Conservation (phyloP, 2,888 invertebrate species). For the Macrophya alboannulata region DNA sequence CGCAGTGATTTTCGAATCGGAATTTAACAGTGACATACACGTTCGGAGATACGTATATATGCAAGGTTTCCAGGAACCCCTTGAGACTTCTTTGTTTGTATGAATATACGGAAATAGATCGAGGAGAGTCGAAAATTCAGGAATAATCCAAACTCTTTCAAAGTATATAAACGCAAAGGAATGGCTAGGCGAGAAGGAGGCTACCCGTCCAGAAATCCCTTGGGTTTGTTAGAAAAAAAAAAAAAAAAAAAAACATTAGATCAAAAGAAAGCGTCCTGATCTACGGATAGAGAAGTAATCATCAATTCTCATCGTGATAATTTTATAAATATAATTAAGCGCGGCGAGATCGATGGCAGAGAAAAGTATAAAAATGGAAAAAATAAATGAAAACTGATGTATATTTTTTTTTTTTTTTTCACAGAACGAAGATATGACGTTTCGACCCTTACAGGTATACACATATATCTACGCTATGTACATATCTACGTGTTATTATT, state of each 20-base stretch:
- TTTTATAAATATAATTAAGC: neutral
- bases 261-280: neutral
- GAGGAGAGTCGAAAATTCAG: conserved; percentile 17
- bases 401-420: neutral
- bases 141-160: conserved; percentile 33
- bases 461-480: neutral
- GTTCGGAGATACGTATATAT: neutral
- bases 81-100: neutral
- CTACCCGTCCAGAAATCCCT: neutral
- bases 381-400: neutral
- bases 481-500: conserved; percentile 8
- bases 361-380: neutral
- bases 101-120: neutral
- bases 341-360: neutral
- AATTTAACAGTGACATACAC: conserved; percentile 11
- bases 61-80: neutral
- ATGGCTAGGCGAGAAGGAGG: neutral
- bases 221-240: neutral
- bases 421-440: neutral
- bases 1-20: conserved; percentile 8
- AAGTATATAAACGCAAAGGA: conserved; percentile 16
- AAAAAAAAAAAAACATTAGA: neutral
- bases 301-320: neutral
- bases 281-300: neutral
- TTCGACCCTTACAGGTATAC: neutral